phyloP scores from a whole-genome alignment of 2,797 vertebrate species.

The Enteromius treurensis region DNA sequence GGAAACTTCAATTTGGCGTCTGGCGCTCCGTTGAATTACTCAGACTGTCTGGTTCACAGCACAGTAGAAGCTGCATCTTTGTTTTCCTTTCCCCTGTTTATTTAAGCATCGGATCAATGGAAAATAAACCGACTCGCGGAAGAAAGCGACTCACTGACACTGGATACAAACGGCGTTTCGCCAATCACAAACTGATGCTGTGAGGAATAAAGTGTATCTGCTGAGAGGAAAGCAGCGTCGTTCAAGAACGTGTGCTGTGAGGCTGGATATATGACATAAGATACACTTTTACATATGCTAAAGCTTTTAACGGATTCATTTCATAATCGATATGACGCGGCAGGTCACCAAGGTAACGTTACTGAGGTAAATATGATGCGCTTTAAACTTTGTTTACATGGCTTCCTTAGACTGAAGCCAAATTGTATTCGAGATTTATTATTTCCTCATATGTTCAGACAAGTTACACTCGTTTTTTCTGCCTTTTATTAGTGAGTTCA shows the following conservation, averaged over 20 bases:
- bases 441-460: neutral
- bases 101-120: neutral
- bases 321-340: neutral
- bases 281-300: neutral
- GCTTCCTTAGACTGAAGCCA: neutral
- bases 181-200: neutral
- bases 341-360: neutral
- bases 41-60: neutral
- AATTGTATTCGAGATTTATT: neutral
- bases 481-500: neutral
- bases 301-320: neutral
- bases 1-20: constrained; percentile 48
- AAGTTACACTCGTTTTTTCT: neutral
- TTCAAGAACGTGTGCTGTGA: too few species aligned
- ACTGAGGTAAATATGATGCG: neutral
- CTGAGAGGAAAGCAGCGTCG: neutral
- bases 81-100: neutral
- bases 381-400: constrained; percentile 28
- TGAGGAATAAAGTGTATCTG: neutral
- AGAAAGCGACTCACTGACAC: neutral
- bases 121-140: neutral
- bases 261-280: neutral
- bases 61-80: neutral
- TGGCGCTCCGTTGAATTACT: constrained; percentile 4
- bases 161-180: neutral